These are phyloP conservation scores for Oxystoma pomonae DNA, from an alignment of 2,888 invertebrate species.

Conservation along the genomic window DNA sequence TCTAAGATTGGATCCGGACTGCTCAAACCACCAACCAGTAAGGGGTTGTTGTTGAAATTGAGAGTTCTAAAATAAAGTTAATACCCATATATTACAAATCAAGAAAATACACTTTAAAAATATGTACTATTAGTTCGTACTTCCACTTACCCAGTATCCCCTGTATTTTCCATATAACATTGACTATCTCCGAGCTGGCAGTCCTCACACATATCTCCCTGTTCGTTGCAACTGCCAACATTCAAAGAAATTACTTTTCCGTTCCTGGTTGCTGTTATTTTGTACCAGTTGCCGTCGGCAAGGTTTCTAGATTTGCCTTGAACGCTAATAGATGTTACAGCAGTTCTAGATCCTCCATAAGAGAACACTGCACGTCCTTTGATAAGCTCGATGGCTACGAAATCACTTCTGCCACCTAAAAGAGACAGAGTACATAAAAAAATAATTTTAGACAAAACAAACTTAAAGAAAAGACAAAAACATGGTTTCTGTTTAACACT, in stretches of 20 bases:
- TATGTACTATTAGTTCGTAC: neutral
- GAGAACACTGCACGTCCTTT: conserved; percentile 83
- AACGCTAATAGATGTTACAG: conserved; percentile 76
- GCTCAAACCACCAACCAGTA: conserved; percentile 80
- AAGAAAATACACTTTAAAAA: neutral
- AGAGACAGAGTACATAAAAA: no score
- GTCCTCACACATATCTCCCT: conserved; percentile 82
- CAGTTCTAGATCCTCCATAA: conserved; percentile 84
- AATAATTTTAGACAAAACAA: no score
- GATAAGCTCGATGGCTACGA: conserved; percentile 85
- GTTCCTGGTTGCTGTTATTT: conserved; percentile 86
- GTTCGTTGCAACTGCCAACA: conserved; percentile 75
- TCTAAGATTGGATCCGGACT: conserved; percentile 84
- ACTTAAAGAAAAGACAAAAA: no score
- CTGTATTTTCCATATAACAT: conserved; percentile 83
- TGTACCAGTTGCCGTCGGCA: conserved; percentile 87
- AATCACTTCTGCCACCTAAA: conserved; percentile 78
- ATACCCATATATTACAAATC: no score
- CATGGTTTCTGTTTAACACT: no score
- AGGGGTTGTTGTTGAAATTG: conserved; percentile 85
- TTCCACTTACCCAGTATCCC: conserved; percentile 76
- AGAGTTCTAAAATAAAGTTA: conserved; percentile 64
- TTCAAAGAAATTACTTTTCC: conserved; percentile 83
- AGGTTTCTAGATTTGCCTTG: conserved; percentile 61
- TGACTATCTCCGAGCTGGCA: conserved; percentile 77